Evolutionary conservation across 64 coral and sea anemone species (phyloP), one percentile per base, ranked within the genome.

Genomic region (Anthopleura sola): DNA sequence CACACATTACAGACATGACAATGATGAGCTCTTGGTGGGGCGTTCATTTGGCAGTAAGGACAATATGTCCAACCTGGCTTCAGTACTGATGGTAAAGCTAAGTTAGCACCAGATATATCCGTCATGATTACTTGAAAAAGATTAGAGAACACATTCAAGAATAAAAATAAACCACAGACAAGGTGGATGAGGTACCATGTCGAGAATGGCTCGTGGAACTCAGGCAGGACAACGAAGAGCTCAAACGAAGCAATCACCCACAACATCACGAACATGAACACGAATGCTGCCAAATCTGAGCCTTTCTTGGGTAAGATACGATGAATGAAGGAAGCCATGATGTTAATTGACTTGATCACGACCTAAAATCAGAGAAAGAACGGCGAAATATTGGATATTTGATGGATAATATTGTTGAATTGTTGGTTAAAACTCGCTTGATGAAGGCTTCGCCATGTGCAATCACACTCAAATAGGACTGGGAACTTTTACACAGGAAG

Each of bases 1-100:
- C 97, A 99, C 11, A 89, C 87, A 68, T 99, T 81, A 36, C 97
- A 99, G 12, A 90, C 81, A 47, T 99, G 97, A 69, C 97, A 99
- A 56, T 99, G 97, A 24, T 92, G 68, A 1, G 97, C 90, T 80
- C 97, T 88, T 16, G 97, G 93, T 14, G 97, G 97, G 0, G 92
- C 49, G 58, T 99, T 99, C 13, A 94, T 55, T 50, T 99, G 97
- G 34, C 97, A 99, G 60, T 92, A 99, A 4, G 97, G 97, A 32
- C 97, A 99, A 24, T 99, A 99, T 0, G 90, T 83, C 97, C 97
- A 99, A 1, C 97, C 97, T 39, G 92, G 97, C 60, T 99, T 99
- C 36, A 99, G 58, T 7, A 87, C 90, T 28, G 97, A 94, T 23
- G 97, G 97, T 62, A 99, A 64, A 78, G 89, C 93, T 57, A 94